Evolutionary conservation across 2,113 vertebrate species (phyloP), one percentile per base, ranked within the genome.

Genomic region (Xenopus borealis): DNA sequence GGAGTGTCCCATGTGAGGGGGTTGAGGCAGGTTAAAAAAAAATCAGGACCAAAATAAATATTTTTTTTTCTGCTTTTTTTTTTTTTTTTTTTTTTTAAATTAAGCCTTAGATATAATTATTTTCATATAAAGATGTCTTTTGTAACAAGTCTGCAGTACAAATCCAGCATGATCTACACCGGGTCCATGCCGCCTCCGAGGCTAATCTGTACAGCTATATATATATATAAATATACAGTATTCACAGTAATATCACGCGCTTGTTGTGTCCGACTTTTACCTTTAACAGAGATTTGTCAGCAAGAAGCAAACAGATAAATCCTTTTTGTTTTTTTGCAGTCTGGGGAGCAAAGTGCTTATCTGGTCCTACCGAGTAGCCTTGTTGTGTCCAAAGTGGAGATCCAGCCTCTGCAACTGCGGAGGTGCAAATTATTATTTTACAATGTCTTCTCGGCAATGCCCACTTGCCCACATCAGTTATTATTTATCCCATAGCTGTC

Each of bases 401-500:
- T 79, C 83, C 61, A 83, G 80, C 82, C 80, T 83, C 72, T 83
- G 62, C 72, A 81, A 80, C 75, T 79, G 76, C 77, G 62, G 0
- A 79, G 86, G 83, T 82, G 80, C 79, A 78, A 78, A 71, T 78
- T 80, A 72, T 62, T 65, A 64, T 40, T 2, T 80, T 82, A 82
- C 68, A 66, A 78, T 68, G 79, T 86, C 81, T 79, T 83, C 80
- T 82, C 46, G 83, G 84, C 80, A 78, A 81, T 82, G 80, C 81
- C 85, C 72, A 80, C 19, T 64, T 79, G 81, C 80, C 74, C 40
- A 18, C 9, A 66, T 45, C 12, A 4, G 13, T 70, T 67, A 70
- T 17, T 66, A 85, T 82, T 93, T 94, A 99, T 87, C 96, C 94
- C 94, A 97, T 98, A 73, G 96, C 96, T 19, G 96, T 95, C 85